Evolutionary conservation across 1,140 invertebrate genomes (phyloP).

Genomic region (Mylabris phalerata): DNA sequence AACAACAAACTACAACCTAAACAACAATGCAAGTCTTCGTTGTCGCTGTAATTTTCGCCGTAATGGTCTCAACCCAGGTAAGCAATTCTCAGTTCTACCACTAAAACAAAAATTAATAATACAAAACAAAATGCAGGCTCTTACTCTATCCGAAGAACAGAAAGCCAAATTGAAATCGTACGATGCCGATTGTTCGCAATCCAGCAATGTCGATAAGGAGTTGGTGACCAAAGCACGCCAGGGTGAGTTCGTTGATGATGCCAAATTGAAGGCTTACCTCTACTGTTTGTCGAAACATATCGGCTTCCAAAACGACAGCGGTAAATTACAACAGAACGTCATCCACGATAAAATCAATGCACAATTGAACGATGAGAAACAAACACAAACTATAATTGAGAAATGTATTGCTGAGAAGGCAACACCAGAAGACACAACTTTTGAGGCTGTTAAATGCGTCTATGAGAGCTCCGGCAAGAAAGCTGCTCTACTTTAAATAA

Average conservation of each 20-base stretch:
- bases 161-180: conserved; percentile 46
- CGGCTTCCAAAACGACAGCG: conserved; percentile 39
- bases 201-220: conserved; percentile 39
- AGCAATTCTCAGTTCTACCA: not conserved
- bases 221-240: conserved; percentile 40
- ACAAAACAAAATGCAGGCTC: conserved; percentile 1
- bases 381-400: conserved; percentile 16
- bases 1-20: not conserved
- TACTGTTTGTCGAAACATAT: conserved; percentile 44
- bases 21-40: conserved; percentile 4
- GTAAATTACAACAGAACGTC: conserved; percentile 39
- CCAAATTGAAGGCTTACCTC: conserved; percentile 42
- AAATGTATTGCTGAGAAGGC: conserved; percentile 20
- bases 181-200: conserved; percentile 41
- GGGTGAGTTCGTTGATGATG: conserved; percentile 41
- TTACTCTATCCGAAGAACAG: conserved; percentile 44
- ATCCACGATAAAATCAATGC: conserved; percentile 39
- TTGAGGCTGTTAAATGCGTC: conserved; percentile 17
- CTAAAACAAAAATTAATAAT: not conserved
- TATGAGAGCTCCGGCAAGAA: not conserved
- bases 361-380: conserved; percentile 35
- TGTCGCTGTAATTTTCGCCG: not conserved
- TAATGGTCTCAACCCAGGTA: conserved; percentile 5
- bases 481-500: too few species aligned
- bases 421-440: conserved; percentile 22